A percentile compares a stretch with the other conserved stretches of the same genome.
phyloP scores from a whole-genome alignment of 2,797 vertebrate species.

The Poeciliopsis gracilis region DNA sequence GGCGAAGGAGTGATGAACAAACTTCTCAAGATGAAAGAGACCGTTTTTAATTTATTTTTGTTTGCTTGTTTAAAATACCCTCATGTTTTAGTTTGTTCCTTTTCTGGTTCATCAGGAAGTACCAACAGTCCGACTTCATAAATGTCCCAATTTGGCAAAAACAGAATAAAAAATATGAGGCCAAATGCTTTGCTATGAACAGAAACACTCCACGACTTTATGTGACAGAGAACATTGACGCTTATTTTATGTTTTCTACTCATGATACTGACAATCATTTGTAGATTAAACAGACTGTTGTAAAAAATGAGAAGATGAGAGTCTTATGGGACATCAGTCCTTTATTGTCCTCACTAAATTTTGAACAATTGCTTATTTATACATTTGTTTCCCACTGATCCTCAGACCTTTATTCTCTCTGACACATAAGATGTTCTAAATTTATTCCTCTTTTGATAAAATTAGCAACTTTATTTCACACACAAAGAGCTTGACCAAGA shows the following conservation, averaged over 20 bases:
- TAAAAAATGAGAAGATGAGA: slow-evolving; percentile 11
- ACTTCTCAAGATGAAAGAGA: neutral
- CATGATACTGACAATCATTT: slow-evolving; percentile 12
- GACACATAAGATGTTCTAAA: slow-evolving; percentile 2
- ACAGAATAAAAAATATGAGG: neutral
- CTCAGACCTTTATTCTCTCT: slow-evolving; percentile 5
- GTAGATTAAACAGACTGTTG: slow-evolving; percentile 20
- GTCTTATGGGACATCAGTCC: slow-evolving; percentile 26
- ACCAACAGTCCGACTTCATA: neutral
- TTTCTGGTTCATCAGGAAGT: neutral
- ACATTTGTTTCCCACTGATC: slow-evolving; percentile 13
- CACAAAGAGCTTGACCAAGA: slow-evolving; percentile 10
- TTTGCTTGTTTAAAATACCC: neutral
- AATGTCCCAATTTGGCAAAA: neutral
- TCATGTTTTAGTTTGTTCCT: neutral
- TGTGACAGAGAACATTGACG: neutral
- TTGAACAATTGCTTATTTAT: slow-evolving; percentile 29
- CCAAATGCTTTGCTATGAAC: neutral
- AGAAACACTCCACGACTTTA: neutral
- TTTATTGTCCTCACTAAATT: slow-evolving; percentile 23
- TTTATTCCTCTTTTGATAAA: slow-evolving; percentile 14
- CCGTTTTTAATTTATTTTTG: neutral
- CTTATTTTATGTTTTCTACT: neutral
- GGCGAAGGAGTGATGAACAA: neutral
- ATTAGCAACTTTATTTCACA: slow-evolving; percentile 4